phyloP scores from a whole-genome alignment of 2,797 vertebrate species.

The Cuniculus paca region DNA sequence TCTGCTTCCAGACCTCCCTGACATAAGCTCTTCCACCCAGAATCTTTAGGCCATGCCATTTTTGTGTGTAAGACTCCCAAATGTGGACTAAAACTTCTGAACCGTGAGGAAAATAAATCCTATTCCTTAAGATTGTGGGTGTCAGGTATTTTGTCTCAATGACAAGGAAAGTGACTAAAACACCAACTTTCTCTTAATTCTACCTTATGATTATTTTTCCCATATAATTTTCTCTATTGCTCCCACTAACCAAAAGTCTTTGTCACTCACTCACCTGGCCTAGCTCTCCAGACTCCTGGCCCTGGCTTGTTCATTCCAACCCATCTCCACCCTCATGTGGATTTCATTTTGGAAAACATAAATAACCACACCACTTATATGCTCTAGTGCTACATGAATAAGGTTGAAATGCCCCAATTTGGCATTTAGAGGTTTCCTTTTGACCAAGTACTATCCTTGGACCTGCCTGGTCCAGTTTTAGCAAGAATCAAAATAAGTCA shows the following conservation, averaged over 20 bases:
- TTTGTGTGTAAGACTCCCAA: not conserved
- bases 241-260: not conserved
- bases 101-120: not conserved
- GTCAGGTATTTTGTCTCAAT: not conserved
- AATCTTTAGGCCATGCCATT: not conserved
- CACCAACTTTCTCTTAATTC: not conserved
- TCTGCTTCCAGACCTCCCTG: not conserved
- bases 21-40: not conserved
- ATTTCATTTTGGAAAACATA: slow-evolving; percentile 50
- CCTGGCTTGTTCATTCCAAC: not conserved
- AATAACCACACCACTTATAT: not conserved
- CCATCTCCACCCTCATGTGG: not conserved
- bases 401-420: not conserved
- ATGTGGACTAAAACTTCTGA: not conserved
- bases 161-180: not conserved
- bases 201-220: not conserved
- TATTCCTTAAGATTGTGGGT: not conserved
- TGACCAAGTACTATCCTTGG: not conserved
- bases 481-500: not conserved
- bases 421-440: not conserved
- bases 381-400: not conserved
- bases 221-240: not conserved
- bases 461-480: not conserved
- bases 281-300: not conserved
- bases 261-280: not conserved